Base-by-base conservation (phyloP, 2,113 vertebrate species). In the Thalassarche chlororhynchos region DNA sequence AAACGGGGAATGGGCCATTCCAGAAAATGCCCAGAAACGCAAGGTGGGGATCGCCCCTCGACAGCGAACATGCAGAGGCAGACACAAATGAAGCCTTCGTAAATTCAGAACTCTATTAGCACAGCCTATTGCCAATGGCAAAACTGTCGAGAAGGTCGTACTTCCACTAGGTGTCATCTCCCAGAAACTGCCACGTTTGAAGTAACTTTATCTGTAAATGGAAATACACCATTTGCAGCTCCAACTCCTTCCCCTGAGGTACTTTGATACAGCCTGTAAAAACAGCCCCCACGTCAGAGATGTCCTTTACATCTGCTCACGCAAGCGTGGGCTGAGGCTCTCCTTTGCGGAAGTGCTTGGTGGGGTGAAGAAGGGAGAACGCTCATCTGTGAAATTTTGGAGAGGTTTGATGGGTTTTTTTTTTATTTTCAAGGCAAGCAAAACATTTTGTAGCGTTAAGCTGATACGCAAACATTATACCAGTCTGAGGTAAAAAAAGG, bases 31-130 rank as follows among this genome's bases (percentile, higher is more conserved):
- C n/a, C 38, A 85, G 44, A 86, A 80, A 55, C 1, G 4, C 24
- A 69, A 54, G 13, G 36, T 28, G 20, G 40, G n/a, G 25, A 75
- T 32, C 5, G 4, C 14, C 20, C 28, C 55, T 44, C 0, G 0
- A 38, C 32, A 65, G 47, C 2, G 2, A 66, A 60, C 20, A 9
- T 15, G 24, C 46, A 72, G 36, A 85, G 25, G 25, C 15, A 74
- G 71, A n/a, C 1, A 4, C 14, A 90, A 70, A 84, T 8, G 4
- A 87, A 95, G 60, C 34, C 25, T 58, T 78, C 19, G 3, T 58
- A 55, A 86, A 90, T 64, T 66, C 85, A 38, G 6, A 0, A 46
- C 46, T 31, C 61, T 72, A 21, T 10, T 51, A 62, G 38, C 64
- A 76, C 32, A 9, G 17, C 3, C n/a, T 47, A 2, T 38, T n/a